Evolutionary conservation across 2,113 vertebrate species (phyloP).

Genomic region (Planiliza haematocheilus): DNA sequence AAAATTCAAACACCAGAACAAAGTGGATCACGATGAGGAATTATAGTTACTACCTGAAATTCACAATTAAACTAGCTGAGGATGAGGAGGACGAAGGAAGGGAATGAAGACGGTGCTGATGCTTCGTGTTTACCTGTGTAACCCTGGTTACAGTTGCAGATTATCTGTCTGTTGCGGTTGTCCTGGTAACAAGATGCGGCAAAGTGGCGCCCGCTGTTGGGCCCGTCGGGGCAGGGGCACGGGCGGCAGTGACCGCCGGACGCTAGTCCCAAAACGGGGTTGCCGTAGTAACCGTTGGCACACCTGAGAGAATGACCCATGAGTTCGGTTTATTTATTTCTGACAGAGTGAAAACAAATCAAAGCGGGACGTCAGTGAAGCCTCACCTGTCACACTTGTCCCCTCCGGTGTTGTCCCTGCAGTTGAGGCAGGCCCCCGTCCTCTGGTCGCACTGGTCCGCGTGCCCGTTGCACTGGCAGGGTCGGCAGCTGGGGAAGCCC

Average conservation of each 20-base stretch:
- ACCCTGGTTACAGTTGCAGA: conserved; percentile 93
- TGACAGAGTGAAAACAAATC: neutral
- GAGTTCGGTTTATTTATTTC: neutral
- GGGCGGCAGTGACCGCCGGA: conserved; percentile 90
- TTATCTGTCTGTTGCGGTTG: conserved; percentile 86
- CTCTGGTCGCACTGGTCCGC: conserved; percentile 87
- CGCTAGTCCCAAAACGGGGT: conserved; percentile 84
- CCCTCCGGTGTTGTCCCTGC: conserved; percentile 90
- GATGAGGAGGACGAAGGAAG: too few relatives aligned
- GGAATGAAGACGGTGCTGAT: too few relatives aligned
- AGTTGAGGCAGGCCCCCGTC: conserved; percentile 89
- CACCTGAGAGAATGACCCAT: conserved; percentile 81
- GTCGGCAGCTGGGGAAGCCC: conserved; percentile 92
- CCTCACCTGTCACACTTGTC: conserved; percentile 91
- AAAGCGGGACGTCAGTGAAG: neutral
- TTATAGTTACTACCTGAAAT: too few relatives aligned
- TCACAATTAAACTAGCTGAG: too few relatives aligned
- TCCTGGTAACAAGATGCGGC: conserved; percentile 95
- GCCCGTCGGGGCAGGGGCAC: conserved; percentile 94
- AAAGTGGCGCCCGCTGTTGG: conserved; percentile 88
- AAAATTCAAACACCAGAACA: too few relatives aligned
- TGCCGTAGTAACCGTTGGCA: conserved; percentile 89
- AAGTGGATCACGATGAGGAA: too few relatives aligned
- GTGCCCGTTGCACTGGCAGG: conserved; percentile 91
- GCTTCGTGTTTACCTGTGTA: conserved; percentile 88